Base-by-base conservation (phyloP, 2,888 invertebrate genomes). In the Eledone cirrhosa region DNA sequence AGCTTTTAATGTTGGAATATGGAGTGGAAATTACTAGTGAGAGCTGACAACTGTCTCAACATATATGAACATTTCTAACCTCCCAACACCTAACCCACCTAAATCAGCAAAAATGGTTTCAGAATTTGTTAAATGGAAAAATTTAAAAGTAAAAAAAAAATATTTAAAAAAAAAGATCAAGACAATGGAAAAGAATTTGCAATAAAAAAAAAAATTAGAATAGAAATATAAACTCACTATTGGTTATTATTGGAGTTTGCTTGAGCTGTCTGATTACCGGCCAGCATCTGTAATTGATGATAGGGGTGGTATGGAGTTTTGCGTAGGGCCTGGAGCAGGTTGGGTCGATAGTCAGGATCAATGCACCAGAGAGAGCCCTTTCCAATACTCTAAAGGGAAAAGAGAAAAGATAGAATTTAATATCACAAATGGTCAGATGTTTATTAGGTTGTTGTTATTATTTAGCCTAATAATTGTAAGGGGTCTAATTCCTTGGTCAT, bases 301-400 rank as follows among this genome's bases (percentile, higher is more conserved):
- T 95, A 95, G 4, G 91, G 91, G 82, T 91, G 90, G 81, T 91
- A 91, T 0, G 97, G 97, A 48, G 96, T 96, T 81, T 97, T 94
- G 79, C 95, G 94, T 82, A 97, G 93, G 5, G 97, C 96, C 93
- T 97, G 95, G 83, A 95, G 93, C 81, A 96, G 93, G 89, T 97
- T 97, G 79, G 96, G 95, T 83, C 97, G 94, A 91, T 95, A 97
- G 83, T 95, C 95, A 13, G 96, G 96, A 90, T 98, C 97, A 5
- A 98, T 97, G 88, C 97, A 97, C 98, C 98, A 98, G 80, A 97
- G 91, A 0, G 97, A 97, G 72, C 98, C 97, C 91, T 98, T 98
- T 67, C 97, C 97, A 86, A 97, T 93, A 86, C 96, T 97, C 95
- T 95, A 90, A 75, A 92, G 92, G 81, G 84, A 80, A 80, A 79